Evolutionary conservation across 2,797 vertebrate species (phyloP), one percentile per base, ranked within the genome.

Genomic region (Zonotrichia albicollis): DNA sequence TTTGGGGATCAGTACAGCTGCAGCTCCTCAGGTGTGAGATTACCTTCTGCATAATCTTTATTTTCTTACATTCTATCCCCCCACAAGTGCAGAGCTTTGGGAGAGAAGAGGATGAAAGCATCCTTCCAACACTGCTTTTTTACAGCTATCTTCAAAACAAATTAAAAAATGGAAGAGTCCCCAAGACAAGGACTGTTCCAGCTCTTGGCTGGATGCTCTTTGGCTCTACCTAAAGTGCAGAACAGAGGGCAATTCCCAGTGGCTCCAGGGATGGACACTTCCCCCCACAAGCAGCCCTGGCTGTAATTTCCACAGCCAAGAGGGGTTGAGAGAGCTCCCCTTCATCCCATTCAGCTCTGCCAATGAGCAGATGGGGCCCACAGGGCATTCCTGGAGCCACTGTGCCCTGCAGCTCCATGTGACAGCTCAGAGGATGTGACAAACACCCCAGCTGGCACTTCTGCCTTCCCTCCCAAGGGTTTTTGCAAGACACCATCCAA

Each of bases 371-470:
- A 13, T 5, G 29, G 29, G 70, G 46, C 23, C 46, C 20, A 23
- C 38, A 9, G 51, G 29, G 17, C 40, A 22, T 4, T 5, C 15
- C 13, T 5, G 10, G 51, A 20, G 74, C 25, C 53, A 61, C 15
- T 64, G 40, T 89, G 87, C 46, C 57, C 81, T 55, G 34, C 34
- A 90, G 20, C 6, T 16, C 38, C 3, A 0, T 8, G 34, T 5
- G 42, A 18, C 3, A 2, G 40, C 43, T 46, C 65, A n/a, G 42
- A 46, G 72, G 7, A 57, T 0, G 0, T 18, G 65, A 53, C 15
- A 78, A 87, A 73, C 26, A 11, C 13, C 34, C 26, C 3, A 1
- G 34, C 5, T 26, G 27, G 32, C 34, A 34, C 10, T 30, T 43
- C 42, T 30, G 68, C 45, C 71, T 68, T 51, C 81, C 50, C 10